Evolutionary conservation across 1,140 invertebrate species (phyloP), one percentile per base, ranked within the genome.

Genomic region (Lethocerus indicus): DNA sequence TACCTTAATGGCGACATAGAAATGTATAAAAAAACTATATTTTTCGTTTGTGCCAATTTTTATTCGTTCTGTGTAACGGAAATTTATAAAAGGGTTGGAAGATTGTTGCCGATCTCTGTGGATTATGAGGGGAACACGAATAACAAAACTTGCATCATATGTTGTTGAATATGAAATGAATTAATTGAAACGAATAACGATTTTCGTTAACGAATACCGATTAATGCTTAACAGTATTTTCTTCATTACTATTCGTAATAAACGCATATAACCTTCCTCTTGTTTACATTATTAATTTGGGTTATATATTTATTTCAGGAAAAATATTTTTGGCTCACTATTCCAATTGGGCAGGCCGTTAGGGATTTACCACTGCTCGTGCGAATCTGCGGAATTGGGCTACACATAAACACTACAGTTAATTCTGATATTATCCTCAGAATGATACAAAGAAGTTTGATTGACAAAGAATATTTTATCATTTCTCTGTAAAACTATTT

Each of bases 311-410:
- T 2, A 14, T 42, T 42, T 3, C 40, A 42, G 40, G 20, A 24
- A 42, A 24, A 42, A 13, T 20, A 42, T n/a, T n/a, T n/a, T n/a
- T n/a, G n/a, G 40, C 40, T 42, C 18, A 42, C 40, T 23, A 25
- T 24, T 24, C 26, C 23, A 39, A 24, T 24, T 20, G 40, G 26
- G 40, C 40, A 42, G 40, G 40, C 40, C 40, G 21, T 42, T 3
- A 14, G 40, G 40, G 40, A 42, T 42, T 42, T 42, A 42, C 40
- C 40, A 42, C 40, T 42, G 40, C 40, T 42, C 40, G 14, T 39
- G 18, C 23, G 23, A 20, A 39, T 39, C 36, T 39, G 18, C 23
- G 18, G 18, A 39, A 39, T n/a, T n/a, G 23, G 7, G 23, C 23
- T 20, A 39, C 18, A 20, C 18, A 20, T 39, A 21, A 16, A 20